Conservation (phyloP, 2,888 invertebrate species). For the Escarpia spicata region DNA sequence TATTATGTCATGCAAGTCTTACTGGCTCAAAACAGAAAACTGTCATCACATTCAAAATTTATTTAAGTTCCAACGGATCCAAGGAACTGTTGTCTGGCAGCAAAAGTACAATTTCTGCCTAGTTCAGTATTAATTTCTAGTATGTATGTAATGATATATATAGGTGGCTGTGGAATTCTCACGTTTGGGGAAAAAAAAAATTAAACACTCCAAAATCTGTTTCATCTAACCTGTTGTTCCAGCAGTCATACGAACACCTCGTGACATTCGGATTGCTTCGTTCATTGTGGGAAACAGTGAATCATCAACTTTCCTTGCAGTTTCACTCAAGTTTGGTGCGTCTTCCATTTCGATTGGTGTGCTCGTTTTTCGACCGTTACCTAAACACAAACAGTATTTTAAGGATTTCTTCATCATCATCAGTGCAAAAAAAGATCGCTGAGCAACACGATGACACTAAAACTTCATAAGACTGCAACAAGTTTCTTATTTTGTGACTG, state of each 20-base stretch:
- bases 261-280: slow-evolving; percentile 21
- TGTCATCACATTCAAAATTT: neutral
- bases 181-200: neutral
- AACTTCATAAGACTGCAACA: neutral
- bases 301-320: slow-evolving; percentile 8
- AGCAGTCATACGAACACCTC: slow-evolving; percentile 20
- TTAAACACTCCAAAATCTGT: neutral
- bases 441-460: neutral
- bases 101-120: too few relatives aligned
- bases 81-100: too few relatives aligned
- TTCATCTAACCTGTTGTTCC: neutral
- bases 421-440: neutral
- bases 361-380: neutral
- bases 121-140: too few relatives aligned
- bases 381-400: neutral
- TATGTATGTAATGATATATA: too few relatives aligned
- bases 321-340: neutral
- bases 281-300: slow-evolving; percentile 17
- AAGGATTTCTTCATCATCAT: neutral
- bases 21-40: neutral
- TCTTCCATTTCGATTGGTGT: neutral
- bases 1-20: neutral
- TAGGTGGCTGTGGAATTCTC: too few relatives aligned
- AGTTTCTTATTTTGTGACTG: neutral
- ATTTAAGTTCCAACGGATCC: neutral